Base-by-base conservation (phyloP, 2,113 vertebrate genomes). In the Aptenodytes patagonicus region DNA sequence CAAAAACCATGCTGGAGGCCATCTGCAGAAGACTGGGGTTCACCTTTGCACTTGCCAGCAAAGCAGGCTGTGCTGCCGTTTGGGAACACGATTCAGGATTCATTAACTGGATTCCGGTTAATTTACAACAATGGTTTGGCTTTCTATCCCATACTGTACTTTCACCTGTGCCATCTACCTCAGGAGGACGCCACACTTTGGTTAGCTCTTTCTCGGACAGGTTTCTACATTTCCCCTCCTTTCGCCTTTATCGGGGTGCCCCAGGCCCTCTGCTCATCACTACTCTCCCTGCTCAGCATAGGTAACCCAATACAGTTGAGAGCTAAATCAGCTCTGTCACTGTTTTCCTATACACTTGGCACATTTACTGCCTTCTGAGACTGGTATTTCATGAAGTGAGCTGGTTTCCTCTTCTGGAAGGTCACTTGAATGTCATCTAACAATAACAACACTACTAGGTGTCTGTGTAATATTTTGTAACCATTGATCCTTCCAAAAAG, bases 41-140 rank as follows among this genome's bases (percentile, higher is more conserved):
- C 71, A 94, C 91, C 93, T 95, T 94, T 91, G 78, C 61, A 89
- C 78, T 58, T 78, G 58, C 21, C n/a, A 89, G 78, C 52, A 90
- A 57, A 90, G 51, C n/a, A 42, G 54, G 54, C 40, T 80, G 31
- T 24, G n/a, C 46, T 89, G 62, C 32, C 58, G 69, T 62, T 73
- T 81, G 51, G 85, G 62, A 87, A 70, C 8, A 5, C 18, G 57
- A 87, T 54, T 95, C 36, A 32, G 51, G 68, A 93, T 75, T 85
- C 76, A 95, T 91, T 96, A 94, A 93, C 92, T 68, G 58, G 11
- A 88, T 79, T 88, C 20, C 9, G 2, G 86, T 66, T 95, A 90
- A 89, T 89, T 80, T 94, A 85, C 76, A 86, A 68, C 70, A 75
- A 9, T 17, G 13, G 32, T 54, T 61, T 79, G 71, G 70, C 16